A percentile compares a stretch with the other conserved stretches of the same genome.
Evolutionary conservation across 2,888 invertebrate species (phyloP).

Genomic region (Stramonita haemastoma): DNA sequence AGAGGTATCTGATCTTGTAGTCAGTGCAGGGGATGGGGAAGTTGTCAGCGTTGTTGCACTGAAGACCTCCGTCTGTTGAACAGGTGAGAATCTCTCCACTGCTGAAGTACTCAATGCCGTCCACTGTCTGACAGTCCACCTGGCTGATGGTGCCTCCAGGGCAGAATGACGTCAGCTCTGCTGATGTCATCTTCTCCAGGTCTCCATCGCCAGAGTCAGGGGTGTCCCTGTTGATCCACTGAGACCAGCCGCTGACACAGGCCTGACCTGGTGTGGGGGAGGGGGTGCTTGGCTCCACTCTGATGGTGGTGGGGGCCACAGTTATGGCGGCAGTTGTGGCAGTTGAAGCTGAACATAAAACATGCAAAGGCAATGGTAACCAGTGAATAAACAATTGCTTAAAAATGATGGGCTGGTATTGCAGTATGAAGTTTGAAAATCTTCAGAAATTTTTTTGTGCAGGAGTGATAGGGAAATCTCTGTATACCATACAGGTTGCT

Average conservation of each 20-base stretch:
- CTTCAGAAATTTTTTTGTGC: too few relatives aligned
- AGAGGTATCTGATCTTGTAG: conserved; percentile 72
- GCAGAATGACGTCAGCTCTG: conserved; percentile 61
- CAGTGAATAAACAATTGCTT: too few relatives aligned
- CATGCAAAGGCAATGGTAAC: too few relatives aligned
- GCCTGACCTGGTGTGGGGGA: conserved; percentile 33
- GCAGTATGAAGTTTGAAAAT: too few relatives aligned
- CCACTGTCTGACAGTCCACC: conserved; percentile 68
- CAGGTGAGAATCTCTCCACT: conserved; percentile 66
- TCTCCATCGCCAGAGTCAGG: conserved; percentile 64
- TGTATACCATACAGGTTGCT: too few relatives aligned
- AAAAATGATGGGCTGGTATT: too few relatives aligned
- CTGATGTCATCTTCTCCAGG: conserved; percentile 59
- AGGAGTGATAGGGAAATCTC: too few relatives aligned
- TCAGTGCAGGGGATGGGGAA: conserved; percentile 64
- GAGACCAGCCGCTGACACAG: conserved; percentile 43
- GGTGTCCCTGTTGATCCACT: conserved; percentile 53
- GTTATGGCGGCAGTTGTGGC: not conserved
- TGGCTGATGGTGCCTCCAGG: conserved; percentile 56
- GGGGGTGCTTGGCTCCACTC: conserved; percentile 36
- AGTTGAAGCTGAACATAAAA: not conserved
- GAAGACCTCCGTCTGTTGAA: conserved; percentile 83
- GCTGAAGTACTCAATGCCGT: conserved; percentile 57
- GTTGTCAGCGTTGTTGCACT: conserved; percentile 80
- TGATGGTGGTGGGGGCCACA: not conserved